Percentiles rank a stretch among this genome's conserved stretches.
phyloP scores from a whole-genome alignment of 2,888 invertebrate species.

The Eupithecia abbreviata region DNA sequence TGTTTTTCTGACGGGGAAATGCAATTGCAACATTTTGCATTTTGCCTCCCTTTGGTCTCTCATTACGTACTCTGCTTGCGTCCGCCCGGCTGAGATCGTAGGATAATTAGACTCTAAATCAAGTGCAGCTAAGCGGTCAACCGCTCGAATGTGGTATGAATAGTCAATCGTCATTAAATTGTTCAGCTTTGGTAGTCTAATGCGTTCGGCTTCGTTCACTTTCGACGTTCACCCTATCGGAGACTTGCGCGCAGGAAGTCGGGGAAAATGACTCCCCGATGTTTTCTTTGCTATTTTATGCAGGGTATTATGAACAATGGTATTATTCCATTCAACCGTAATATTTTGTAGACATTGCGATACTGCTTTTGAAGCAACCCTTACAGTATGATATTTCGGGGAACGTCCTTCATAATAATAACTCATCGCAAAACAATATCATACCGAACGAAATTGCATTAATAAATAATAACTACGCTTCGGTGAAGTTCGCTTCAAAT shows the following conservation, averaged over 20 bases:
- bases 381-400: background rate
- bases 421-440: constrained; percentile 43
- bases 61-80: constrained; percentile 75
- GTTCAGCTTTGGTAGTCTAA: constrained; percentile 82
- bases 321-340: background rate
- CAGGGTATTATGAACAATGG: constrained; percentile 15
- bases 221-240: constrained; percentile 36
- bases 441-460: constrained; percentile 71
- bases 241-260: constrained; percentile 28
- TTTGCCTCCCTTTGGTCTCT: constrained; percentile 63
- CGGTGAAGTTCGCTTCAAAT: constrained; percentile 74
- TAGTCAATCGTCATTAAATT: constrained; percentile 83
- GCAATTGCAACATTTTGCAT: constrained; percentile 82
- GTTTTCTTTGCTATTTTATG: constrained; percentile 29
- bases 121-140: constrained; percentile 81
- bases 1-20: constrained; percentile 81
- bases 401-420: constrained; percentile 12
- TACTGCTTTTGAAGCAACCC: background rate
- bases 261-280: constrained; percentile 30
- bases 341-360: constrained; percentile 4
- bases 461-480: constrained; percentile 59
- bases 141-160: constrained; percentile 81
- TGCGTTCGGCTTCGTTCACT: constrained; percentile 58
- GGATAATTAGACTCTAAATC: constrained; percentile 83
- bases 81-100: constrained; percentile 77